phyloP scores from a whole-genome alignment of 2,888 invertebrate genomes.

The Cecidostiba fungosa region DNA sequence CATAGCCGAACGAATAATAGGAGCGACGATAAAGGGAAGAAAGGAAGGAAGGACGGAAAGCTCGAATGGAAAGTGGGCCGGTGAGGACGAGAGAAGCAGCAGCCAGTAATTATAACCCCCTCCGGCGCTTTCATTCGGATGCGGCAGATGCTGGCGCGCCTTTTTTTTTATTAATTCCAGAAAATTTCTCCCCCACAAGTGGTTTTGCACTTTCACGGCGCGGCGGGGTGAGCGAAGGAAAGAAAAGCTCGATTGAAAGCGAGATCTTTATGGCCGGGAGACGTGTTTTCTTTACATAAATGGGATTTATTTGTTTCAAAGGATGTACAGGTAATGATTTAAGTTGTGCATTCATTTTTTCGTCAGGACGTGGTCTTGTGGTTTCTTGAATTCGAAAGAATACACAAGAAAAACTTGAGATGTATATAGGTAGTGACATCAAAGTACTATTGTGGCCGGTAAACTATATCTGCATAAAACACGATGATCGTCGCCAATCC shows the following conservation, averaged over 20 bases:
- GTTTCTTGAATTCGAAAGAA: too few species aligned
- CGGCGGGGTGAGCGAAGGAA: neutral
- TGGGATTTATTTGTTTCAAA: too few species aligned
- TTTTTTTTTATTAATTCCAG: conserved; percentile 37
- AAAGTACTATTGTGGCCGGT: neutral
- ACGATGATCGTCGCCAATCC: neutral
- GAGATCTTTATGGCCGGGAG: too few species aligned
- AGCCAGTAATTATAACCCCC: conserved; percentile 71
- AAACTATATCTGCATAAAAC: neutral
- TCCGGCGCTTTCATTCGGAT: conserved; percentile 62
- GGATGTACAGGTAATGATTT: too few species aligned
- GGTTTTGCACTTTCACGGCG: conserved; percentile 21
- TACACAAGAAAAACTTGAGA: too few species aligned
- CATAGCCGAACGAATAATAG: neutral
- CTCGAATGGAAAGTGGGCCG: neutral
- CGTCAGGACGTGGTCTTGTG: too few species aligned
- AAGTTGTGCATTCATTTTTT: too few species aligned
- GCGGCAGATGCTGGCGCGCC: conserved; percentile 31
- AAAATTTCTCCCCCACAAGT: conserved; percentile 8
- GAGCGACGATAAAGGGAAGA: conserved; percentile 5
- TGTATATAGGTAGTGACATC: too few species aligned
- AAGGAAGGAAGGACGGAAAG: neutral
- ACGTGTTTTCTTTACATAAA: too few species aligned
- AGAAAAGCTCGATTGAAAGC: too few species aligned
- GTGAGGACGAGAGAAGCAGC: conserved; percentile 28